Base-by-base conservation (phyloP, 2,888 invertebrate genomes). In the Adela reaumurella region DNA sequence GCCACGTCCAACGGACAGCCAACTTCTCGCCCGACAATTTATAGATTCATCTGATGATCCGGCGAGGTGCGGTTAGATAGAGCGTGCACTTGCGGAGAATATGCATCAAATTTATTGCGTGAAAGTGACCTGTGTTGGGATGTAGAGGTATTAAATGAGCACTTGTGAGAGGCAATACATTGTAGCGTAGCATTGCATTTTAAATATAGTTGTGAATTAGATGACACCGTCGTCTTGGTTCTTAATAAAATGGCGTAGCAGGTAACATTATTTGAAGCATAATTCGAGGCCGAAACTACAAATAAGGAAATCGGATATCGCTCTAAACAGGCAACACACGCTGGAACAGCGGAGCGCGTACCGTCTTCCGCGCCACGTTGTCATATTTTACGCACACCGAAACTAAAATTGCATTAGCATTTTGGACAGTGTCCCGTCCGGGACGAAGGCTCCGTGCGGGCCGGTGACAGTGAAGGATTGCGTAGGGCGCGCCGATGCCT, bases 381-480 rank as follows among this genome's bases (percentile, higher is more conserved):
- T 58, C 64, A 66, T 67, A 65, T 67, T 64, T 65, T 63, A 62
- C 44, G 52, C 57, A 60, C 63, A 65, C 67, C 64, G 20, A 19
- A 55, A 57, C 60, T 59, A 67, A 70, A 70, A 71, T 73, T 70
- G 67, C 67, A 72, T 71, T 67, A 70, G 64, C 65, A 68, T 67
- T 70, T 73, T 70, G 67, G 70, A 72, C 67, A 72, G 72, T 73
- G 70, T 72, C 71, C 65, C 70, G 70, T 20, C 49, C 19, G 65
- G 62, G 66, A 63, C 60, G 19, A 65, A 61, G 65, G 63, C 60
- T 61, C 63, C 67, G 71, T 74, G 74, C 65, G 66, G 68, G 65
- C 65, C 62, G 65, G 63, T 70, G 76, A 76, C 76, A 74, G 72
- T 73, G 74, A 77, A 74, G 76, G 74, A 77, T 77, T 68, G 70